Evolutionary conservation across 2,797 vertebrate genomes (phyloP), one percentile per base, ranked within the genome.

Genomic region (Propithecus deckenii): DNA sequence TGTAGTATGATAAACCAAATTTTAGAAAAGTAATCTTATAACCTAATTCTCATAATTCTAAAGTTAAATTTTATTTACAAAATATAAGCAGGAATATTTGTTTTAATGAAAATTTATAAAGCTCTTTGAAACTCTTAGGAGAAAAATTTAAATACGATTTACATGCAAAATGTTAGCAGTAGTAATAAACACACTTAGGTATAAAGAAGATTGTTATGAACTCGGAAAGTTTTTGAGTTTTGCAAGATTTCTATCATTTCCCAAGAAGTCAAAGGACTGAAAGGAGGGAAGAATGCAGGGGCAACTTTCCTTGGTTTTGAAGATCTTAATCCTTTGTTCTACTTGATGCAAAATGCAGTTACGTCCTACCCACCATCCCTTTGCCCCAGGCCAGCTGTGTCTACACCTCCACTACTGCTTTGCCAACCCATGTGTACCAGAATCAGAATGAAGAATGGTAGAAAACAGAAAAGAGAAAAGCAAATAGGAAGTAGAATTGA

Each of bases 391-490:
- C 48, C 84, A 94, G 28, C 87, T 46, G 32, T 65, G 65, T 38
- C 93, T 46, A 67, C n/a, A 52, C 43, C 74, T 71, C 48, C 48
- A 41, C n/a, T 76, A 30, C 46, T 43, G 12, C 38, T 74, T 86
- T 91, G 93, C 85, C 79, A 95, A 12, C 9, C 25, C 28, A 41
- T 55, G 22, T 9, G n/a, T 18, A 55, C 35, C 52, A 93, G 63
- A 95, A 61, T 12, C 41, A 57, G 72, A 75, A 50, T 85, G 71
- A 28, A 81, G 46, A 74, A 65, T 63, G 7, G 23, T 38, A 85
- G 50, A 74, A 72, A 90, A 96, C 87, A 76, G 91, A 98, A 72
- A 90, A 96, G 89, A 76, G 91, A 98, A 97, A 83, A 57, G 2
- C 18, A 84, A 14, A 84, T 97, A 79, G 38, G 57, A 75, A 74